A percentile compares a stretch with the other conserved stretches of the same genome.
phyloP scores from a whole-genome alignment of 92 coral and sea anemone genomes.

The Zoanthus solanderi region DNA sequence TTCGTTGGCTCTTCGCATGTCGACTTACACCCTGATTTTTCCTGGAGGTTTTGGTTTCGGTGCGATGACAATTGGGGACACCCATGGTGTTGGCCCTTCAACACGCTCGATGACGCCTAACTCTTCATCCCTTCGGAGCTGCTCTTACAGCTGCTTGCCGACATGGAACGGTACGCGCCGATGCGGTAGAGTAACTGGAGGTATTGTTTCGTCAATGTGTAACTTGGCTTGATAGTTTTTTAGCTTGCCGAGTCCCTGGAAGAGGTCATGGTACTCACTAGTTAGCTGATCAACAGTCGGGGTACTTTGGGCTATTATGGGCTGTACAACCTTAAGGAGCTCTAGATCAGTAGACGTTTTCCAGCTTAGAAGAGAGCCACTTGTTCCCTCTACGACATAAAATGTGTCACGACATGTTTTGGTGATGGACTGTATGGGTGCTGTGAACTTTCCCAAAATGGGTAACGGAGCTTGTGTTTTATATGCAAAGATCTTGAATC shows the following conservation, averaged over 20 bases:
- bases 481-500: no score
- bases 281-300: neutral
- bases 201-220: neutral
- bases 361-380: constrained; percentile 8
- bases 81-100: constrained; percentile 22
- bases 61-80: constrained; percentile 47
- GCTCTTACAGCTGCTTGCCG: constrained; percentile 63
- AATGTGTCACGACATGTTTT: no score
- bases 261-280: no score
- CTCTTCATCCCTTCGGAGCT: neutral
- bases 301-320: constrained; percentile 6
- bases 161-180: constrained; percentile 69
- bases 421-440: no score
- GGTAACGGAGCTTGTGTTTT: no score
- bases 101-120: constrained; percentile 61
- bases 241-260: no score
- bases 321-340: neutral
- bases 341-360: neutral
- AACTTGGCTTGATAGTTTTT: no score
- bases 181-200: constrained; percentile 65
- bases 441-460: no score
- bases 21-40: constrained; percentile 35
- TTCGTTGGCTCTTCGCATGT: constrained; percentile 71
- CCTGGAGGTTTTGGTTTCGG: constrained; percentile 27
- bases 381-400: no score